Conservation (phyloP, 2,797 vertebrate species). For the Oreonectes daqikongensis region DNA sequence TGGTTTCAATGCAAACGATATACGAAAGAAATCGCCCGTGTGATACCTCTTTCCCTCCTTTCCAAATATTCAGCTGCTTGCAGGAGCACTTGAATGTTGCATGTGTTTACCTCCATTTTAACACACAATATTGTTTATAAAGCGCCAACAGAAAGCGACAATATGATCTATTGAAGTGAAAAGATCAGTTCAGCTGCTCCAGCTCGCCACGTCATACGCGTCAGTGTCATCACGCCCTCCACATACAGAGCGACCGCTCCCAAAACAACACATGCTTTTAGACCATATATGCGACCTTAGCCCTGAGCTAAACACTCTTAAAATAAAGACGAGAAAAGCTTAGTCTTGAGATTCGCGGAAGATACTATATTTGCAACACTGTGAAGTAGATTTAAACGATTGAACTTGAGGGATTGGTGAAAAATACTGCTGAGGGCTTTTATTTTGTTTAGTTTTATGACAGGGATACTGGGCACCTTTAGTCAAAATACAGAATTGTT, state of each 20-base stretch:
- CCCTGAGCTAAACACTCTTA: neutral
- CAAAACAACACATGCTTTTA: neutral
- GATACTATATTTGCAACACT: neutral
- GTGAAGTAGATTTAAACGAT: neutral
- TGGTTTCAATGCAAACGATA: conserved; percentile 53
- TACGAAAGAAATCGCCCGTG: conserved; percentile 35
- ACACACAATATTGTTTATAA: conserved; percentile 32
- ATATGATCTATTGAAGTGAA: conserved; percentile 19
- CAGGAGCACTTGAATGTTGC: conserved; percentile 91
- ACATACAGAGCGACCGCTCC: conserved; percentile 39
- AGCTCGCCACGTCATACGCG: conserved; percentile 53
- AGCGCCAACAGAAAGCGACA: conserved; percentile 31
- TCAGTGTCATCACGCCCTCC: conserved; percentile 51
- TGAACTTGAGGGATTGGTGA: neutral
- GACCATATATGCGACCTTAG: neutral
- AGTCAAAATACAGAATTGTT: too few relatives aligned
- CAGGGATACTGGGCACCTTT: too few relatives aligned
- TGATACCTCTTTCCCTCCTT: conserved; percentile 82
- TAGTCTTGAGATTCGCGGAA: neutral
- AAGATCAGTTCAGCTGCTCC: conserved; percentile 44
- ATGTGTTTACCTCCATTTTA: conserved; percentile 82
- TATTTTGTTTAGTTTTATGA: conserved; percentile 23
- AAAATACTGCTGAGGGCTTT: neutral
- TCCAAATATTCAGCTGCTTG: conserved; percentile 93
- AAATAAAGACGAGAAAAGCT: neutral